phyloP scores from a whole-genome alignment of 2,797 vertebrate genomes.

The Sparus aurata region DNA sequence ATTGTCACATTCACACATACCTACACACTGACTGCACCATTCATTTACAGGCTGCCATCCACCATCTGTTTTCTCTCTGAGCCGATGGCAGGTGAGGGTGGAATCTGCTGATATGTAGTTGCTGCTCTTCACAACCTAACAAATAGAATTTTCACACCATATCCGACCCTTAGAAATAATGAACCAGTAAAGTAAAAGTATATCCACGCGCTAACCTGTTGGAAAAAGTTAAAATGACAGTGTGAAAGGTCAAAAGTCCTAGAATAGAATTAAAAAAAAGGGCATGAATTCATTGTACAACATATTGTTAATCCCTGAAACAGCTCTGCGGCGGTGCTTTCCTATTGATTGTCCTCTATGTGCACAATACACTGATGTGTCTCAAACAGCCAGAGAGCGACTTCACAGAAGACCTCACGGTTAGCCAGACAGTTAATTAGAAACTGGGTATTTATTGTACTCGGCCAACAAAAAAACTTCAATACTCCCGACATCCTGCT shows the following conservation, averaged over 20 bases:
- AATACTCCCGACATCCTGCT: slow-evolving; percentile 1
- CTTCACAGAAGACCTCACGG: neutral
- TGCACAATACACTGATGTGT: slow-evolving; percentile 14
- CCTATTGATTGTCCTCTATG: slow-evolving; percentile 1
- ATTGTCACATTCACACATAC: neutral
- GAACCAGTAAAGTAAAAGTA: neutral
- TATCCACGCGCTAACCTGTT: neutral
- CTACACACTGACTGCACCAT: neutral
- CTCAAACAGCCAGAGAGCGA: slow-evolving; percentile 6
- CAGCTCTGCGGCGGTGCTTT: slow-evolving; percentile 1
- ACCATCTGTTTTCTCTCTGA: slow-evolving; percentile 16
- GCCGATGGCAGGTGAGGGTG: slow-evolving; percentile 15
- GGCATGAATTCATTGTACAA: neutral
- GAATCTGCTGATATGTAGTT: neutral
- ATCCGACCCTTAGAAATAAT: neutral
- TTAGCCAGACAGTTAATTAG: slow-evolving; percentile 39
- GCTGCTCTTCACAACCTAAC: neutral
- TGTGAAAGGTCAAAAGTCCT: neutral
- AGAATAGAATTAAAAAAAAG: neutral
- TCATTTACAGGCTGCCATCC: neutral
- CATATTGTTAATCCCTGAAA: neutral
- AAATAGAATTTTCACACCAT: neutral
- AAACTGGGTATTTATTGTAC: slow-evolving; percentile 32
- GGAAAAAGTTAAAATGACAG: neutral
- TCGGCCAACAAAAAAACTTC: slow-evolving; percentile 6